Evolutionary conservation across 92 coral and sea anemone genomes (phyloP).

Genomic region (Zoanthus sansibaricus): DNA sequence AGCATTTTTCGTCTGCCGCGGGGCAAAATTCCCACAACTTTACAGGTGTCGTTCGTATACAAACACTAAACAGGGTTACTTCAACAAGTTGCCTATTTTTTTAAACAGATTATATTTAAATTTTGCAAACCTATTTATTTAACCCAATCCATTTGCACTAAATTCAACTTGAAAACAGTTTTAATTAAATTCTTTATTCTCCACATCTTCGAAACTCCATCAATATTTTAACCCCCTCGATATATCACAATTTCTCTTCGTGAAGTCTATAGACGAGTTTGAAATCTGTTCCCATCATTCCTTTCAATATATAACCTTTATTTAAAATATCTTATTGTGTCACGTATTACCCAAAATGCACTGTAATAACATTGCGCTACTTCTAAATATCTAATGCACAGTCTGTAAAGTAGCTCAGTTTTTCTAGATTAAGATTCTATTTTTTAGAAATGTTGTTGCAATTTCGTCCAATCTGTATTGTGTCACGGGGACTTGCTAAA

Average conservation of each 20-base stretch:
- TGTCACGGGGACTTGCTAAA: too few relatives aligned
- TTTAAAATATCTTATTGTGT: background rate
- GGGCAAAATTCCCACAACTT: too few relatives aligned
- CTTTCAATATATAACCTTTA: background rate
- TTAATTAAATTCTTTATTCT: background rate
- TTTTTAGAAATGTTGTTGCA: too few relatives aligned
- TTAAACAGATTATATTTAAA: background rate
- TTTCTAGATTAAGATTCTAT: too few relatives aligned
- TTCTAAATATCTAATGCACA: background rate
- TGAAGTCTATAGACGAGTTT: constrained; percentile 31
- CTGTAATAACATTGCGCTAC: background rate
- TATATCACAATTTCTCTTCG: background rate
- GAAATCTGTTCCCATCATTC: background rate
- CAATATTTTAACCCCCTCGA: background rate
- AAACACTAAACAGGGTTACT: too few relatives aligned
- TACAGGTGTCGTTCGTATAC: too few relatives aligned
- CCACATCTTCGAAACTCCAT: background rate
- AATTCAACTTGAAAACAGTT: background rate
- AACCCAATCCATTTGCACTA: background rate
- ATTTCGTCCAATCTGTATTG: too few relatives aligned
- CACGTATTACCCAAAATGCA: constrained; percentile 3
- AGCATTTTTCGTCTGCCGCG: too few relatives aligned
- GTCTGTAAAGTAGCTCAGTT: too few relatives aligned
- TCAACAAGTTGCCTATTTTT: too few relatives aligned
- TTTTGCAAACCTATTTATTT: background rate